Base-by-base conservation (phyloP, 1,140 invertebrate genomes). In the Lordiphosa mommai region DNA sequence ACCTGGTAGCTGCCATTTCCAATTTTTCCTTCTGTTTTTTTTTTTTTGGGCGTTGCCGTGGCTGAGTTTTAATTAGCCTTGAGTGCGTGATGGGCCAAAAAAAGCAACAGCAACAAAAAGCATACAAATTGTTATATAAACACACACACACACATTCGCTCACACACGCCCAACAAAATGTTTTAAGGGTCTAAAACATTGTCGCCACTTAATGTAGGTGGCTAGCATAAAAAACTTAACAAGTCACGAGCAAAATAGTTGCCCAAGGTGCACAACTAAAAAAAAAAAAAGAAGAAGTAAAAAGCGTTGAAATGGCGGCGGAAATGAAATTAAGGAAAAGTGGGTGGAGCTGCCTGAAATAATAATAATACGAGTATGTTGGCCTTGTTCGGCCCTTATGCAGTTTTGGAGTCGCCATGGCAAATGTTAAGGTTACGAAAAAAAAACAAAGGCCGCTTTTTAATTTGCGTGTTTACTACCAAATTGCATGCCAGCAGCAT, bases 51-150 rank as follows among this genome's bases (percentile, higher is more conserved):
- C 74, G 76, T 80, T 80, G 71, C 72, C 71, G 20, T 53, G 66
- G 56, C 55, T 67, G 70, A 55, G 76, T 76, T 80, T 80, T 80
- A 80, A 80, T 80, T 80, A 80, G 76, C 66, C 71, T 74, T 82
- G 76, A 80, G 76, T 84, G 76, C 76, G 76, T 84, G 76, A 47
- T 44, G 38, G 48, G 40, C 30, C 36, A 29, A 44, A 29, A 44
- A 44, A 23, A 44, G 23, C n/a, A 23, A 13, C 30, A 33, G 1
- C 9, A 36, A 36, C 2, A 36, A 7, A 8, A 37, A 37, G 74
- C 74, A 72, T 70, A 80, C 77, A 82, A 80, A 84, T 80, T 68
- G 76, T 80, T 80, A 80, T 67, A 71, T 82, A 84, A 80, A 53
- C 65, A 67, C 77, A 76, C 59, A 65, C 59, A 65, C 74, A 40